Evolutionary conservation across 2,888 invertebrate genomes (phyloP).

Genomic region (Caenorhabditis drosophilae): DNA sequence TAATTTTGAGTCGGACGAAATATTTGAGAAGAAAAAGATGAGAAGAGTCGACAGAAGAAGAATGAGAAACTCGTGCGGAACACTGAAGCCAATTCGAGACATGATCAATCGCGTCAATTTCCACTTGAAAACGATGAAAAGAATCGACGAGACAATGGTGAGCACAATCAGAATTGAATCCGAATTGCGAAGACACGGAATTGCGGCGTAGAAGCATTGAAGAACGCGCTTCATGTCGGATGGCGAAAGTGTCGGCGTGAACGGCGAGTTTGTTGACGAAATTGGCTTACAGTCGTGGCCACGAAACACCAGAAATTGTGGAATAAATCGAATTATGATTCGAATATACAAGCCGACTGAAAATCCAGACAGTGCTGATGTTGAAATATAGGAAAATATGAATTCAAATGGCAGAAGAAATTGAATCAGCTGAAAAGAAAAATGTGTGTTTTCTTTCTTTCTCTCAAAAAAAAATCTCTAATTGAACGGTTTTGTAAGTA

Average conservation of each 20-base stretch:
- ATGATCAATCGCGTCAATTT: slow-evolving; percentile 16
- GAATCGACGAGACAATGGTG: slow-evolving; percentile 18
- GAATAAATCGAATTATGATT: slow-evolving; percentile 30
- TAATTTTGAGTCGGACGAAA: neutral
- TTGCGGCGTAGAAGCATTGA: slow-evolving; percentile 39
- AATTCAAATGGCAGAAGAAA: slow-evolving; percentile 45
- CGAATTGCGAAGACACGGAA: slow-evolving; percentile 30
- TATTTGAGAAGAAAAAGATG: slow-evolving; percentile 10
- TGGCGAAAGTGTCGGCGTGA: slow-evolving; percentile 18
- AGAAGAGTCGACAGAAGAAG: slow-evolving; percentile 19
- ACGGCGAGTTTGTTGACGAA: slow-evolving; percentile 1
- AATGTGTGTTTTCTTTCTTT: neutral
- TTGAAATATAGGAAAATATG: slow-evolving; percentile 41
- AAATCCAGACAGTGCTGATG: slow-evolving; percentile 37
- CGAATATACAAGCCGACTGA: slow-evolving; percentile 42
- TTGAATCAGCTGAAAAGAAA: slow-evolving; percentile 23
- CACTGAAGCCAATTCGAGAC: slow-evolving; percentile 22
- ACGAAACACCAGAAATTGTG: slow-evolving; percentile 35
- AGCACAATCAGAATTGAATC: slow-evolving; percentile 24
- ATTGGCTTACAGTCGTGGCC: slow-evolving; percentile 33
- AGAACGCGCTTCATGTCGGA: slow-evolving; percentile 27
- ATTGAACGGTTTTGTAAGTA: too few species aligned
- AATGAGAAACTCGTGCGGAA: slow-evolving; percentile 35
- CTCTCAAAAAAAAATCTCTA: too few species aligned
- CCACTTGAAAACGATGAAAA: slow-evolving; percentile 33